Evolutionary conservation across 1,140 invertebrate species (phyloP).

Genomic region (Trachymyrmex cornetzi): DNA sequence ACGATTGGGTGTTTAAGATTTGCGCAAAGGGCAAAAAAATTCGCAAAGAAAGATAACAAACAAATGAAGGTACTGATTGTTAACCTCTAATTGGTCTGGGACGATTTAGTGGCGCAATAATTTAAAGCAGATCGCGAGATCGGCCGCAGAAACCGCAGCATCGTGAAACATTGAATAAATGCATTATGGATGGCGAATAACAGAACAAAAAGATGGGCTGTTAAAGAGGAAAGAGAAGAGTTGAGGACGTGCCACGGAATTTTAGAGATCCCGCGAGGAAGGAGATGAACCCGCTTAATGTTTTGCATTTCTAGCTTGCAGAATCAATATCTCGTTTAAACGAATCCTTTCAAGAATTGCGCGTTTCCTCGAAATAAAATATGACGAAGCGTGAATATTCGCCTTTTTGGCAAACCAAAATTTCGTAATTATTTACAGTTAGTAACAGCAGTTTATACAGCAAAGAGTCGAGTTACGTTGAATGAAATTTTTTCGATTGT

Average conservation of each 20-base stretch:
- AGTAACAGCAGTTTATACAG: too few species aligned
- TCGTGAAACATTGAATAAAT: constrained; percentile 62
- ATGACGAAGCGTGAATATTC: neutral
- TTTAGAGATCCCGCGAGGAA: constrained; percentile 12
- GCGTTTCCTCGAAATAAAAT: neutral
- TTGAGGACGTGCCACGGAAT: constrained; percentile 35
- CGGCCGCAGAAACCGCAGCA: constrained; percentile 33
- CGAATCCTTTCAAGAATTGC: constrained; percentile 3
- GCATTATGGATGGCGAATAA: constrained; percentile 60
- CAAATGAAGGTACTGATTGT: constrained; percentile 33
- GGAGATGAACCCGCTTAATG: constrained; percentile 28
- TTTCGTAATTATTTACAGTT: neutral
- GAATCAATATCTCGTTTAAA: constrained; percentile 36
- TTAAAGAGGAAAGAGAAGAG: neutral
- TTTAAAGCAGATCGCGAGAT: constrained; percentile 29
- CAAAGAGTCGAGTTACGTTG: neutral
- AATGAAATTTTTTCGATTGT: neutral
- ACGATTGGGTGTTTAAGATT: neutral
- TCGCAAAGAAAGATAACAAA: neutral
- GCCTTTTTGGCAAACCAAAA: neutral
- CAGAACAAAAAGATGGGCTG: constrained; percentile 9
- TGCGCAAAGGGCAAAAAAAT: neutral
- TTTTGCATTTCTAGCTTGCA: constrained; percentile 20
- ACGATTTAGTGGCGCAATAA: constrained; percentile 38
- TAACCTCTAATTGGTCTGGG: constrained; percentile 24